phyloP scores from a whole-genome alignment of 2,888 invertebrate species.

The Microchrysa polita region DNA sequence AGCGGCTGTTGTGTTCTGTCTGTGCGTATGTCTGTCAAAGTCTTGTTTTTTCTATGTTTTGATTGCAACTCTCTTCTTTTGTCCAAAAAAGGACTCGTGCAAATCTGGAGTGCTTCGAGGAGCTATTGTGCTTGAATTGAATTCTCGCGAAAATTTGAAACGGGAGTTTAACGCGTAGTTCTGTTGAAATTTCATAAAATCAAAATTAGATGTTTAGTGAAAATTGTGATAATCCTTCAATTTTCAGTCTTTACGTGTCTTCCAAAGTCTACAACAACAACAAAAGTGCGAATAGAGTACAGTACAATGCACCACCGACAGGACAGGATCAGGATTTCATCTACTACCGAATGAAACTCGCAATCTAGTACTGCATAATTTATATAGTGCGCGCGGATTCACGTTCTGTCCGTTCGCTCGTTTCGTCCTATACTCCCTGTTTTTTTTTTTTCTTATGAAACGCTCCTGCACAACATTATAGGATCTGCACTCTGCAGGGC shows the following conservation, averaged over 20 bases:
- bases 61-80: background rate
- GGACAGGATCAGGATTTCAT: background rate
- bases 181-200: no score
- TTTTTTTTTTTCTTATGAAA: no score
- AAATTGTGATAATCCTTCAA: no score
- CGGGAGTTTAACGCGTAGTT: no score
- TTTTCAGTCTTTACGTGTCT: no score
- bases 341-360: conserved; percentile 10
- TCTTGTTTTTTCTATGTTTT: conserved; percentile 8
- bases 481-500: no score
- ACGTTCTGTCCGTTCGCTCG: background rate
- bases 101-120: no score
- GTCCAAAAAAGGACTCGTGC: background rate
- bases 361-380: conserved; percentile 20
- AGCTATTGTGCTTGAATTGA: no score
- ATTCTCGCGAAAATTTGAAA: no score
- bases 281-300: background rate
- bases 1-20: conserved; percentile 14
- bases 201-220: no score
- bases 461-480: no score
- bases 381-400: conserved; percentile 4
- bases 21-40: conserved; percentile 27
- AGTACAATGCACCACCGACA: background rate
- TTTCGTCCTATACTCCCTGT: no score
- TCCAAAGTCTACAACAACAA: background rate